phyloP scores from a whole-genome alignment of 2,888 invertebrate genomes.

The Drosophila rubida region DNA sequence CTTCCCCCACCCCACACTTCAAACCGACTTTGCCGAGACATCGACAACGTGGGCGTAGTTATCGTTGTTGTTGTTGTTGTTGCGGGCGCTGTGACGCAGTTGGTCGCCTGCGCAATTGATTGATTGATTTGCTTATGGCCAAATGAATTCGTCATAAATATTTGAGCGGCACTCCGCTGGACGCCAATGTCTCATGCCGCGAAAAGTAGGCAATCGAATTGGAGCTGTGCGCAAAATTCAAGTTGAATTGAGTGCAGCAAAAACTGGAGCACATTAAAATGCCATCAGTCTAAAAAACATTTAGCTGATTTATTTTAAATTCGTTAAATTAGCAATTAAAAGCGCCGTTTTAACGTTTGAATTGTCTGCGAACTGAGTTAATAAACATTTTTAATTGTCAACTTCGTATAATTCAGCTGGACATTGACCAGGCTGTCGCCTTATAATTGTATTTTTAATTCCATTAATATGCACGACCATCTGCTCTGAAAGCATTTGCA shows the following conservation, averaged over 20 bases:
- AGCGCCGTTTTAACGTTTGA: no score
- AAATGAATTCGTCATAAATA: slow-evolving; percentile 68
- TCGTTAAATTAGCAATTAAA: no score
- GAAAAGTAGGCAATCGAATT: slow-evolving; percentile 17
- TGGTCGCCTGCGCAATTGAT: slow-evolving; percentile 56
- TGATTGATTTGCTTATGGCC: slow-evolving; percentile 58
- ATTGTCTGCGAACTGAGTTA: background rate
- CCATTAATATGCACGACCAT: background rate
- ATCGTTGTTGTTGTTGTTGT: background rate
- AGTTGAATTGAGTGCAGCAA: slow-evolving; percentile 23
- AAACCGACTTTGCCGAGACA: background rate
- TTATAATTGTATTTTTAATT: background rate
- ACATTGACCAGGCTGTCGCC: no score
- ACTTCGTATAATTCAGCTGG: background rate
- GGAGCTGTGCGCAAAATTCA: slow-evolving; percentile 7
- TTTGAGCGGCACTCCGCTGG: slow-evolving; percentile 24
- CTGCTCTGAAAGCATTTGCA: background rate
- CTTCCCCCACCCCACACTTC: background rate
- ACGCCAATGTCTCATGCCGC: slow-evolving; percentile 29
- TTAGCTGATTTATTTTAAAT: background rate
- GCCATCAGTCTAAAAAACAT: background rate
- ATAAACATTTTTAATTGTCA: background rate
- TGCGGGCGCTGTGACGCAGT: slow-evolving; percentile 25
- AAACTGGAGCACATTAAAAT: slow-evolving; percentile 13
- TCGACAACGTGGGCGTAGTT: slow-evolving; percentile 23